Base-by-base conservation (phyloP, 2,113 vertebrate species). In the Orthochromis malagaraziensis region DNA sequence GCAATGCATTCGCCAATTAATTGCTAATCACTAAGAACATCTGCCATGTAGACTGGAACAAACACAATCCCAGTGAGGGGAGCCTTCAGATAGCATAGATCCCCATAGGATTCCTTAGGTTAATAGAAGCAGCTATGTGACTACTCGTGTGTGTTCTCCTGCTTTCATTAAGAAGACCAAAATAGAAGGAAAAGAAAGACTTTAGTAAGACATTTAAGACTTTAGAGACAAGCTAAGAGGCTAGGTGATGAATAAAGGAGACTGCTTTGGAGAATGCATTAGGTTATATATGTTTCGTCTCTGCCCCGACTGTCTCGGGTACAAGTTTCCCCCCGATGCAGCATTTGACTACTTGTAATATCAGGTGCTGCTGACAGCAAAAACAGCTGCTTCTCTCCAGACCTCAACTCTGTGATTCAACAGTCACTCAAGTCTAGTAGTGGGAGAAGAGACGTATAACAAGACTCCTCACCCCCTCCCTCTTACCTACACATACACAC, bases 21-120 rank as follows among this genome's bases (percentile, higher is more conserved):
- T 92, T 92, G 89, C 92, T 94, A 95, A 95, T 95, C 89, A 92
- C 92, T 90, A 84, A 93, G 89, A 95, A 94, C 95, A 95, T 94
- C 94, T 96, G 94, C 94, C 91, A 85, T 35, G 83, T 42, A 79
- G 88, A 89, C 80, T 87, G 91, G 88, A 96, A 94, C 92, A 95
- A 92, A 94, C 91, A 92, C 81, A 87, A 42, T 92, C 83, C 91
- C 91, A 55, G 68, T 11, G 87, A 94, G 92, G 86, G 58, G 24
- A 86, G 92, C 84, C 84, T 89, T 91, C 58, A 90, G 91, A 84
- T 87, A 90, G 88, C 51, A 88, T 60, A 87, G 77, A 84, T 84
- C 70, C 92, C 92, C 79, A 21, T n/a, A 93, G 94, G 92, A 92
- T 70, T 90, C 35, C 70, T 80, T 38, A 92, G 95, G 93, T 92